Evolutionary conservation across 2,797 vertebrate genomes (phyloP).

Genomic region (Kryptopterus vitreolus): DNA sequence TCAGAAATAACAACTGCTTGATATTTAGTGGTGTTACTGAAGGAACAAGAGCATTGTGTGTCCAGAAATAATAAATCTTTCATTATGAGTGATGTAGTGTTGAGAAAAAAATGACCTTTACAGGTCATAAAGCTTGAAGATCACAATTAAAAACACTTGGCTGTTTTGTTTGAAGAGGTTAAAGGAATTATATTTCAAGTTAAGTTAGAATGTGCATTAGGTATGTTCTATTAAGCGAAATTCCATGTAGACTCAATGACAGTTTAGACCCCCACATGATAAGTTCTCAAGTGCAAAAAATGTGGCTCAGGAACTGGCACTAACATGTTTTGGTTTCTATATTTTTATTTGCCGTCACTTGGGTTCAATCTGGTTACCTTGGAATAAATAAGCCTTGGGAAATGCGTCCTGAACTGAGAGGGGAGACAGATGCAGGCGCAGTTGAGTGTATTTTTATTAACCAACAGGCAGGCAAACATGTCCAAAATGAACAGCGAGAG

Average conservation of each 20-base stretch:
- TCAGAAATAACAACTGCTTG: constrained; percentile 23
- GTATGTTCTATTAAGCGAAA: background rate
- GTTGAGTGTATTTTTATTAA: too few species aligned
- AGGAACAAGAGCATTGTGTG: constrained; percentile 7
- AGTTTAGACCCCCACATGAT: background rate
- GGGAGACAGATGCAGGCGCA: too few species aligned
- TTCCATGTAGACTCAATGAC: background rate
- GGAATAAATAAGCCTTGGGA: background rate
- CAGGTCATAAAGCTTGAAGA: background rate
- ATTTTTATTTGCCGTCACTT: background rate
- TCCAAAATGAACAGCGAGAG: too few species aligned
- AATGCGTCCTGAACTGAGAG: background rate
- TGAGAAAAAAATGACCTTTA: background rate
- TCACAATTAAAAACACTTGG: background rate
- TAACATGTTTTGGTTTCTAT: background rate
- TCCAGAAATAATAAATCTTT: background rate
- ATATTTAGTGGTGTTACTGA: constrained; percentile 9
- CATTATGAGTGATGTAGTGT: background rate
- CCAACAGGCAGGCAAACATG: too few species aligned
- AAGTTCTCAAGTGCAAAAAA: too few species aligned
- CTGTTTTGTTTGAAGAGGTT: too few species aligned
- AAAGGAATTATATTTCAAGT: too few species aligned
- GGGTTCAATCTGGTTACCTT: background rate
- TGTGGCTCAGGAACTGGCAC: background rate
- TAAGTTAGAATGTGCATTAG: too few species aligned